Evolutionary conservation across 2,888 invertebrate genomes (phyloP).

Genomic region (Nomada goodeniana): DNA sequence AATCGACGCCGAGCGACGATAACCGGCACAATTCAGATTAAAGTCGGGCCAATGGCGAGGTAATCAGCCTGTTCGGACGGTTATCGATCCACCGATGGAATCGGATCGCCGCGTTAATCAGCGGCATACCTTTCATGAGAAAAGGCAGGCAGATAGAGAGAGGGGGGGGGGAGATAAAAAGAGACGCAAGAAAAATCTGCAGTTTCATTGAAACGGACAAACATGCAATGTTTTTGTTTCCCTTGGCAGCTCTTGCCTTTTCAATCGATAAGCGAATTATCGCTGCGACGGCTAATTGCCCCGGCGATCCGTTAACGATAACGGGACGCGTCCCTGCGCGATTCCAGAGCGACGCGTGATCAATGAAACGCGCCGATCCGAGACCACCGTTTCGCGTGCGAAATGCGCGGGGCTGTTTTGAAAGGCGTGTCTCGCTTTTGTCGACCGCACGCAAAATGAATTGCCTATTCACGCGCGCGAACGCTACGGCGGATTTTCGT

Average conservation of each 20-base stretch:
- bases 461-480: conserved; percentile 26
- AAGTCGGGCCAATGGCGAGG: neutral
- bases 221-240: neutral
- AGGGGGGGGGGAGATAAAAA: neutral
- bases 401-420: neutral
- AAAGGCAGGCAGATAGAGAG: too few relatives aligned
- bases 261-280: neutral
- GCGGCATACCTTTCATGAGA: neutral
- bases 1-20: conserved; percentile 28
- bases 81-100: conserved; percentile 9
- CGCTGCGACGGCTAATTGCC: conserved; percentile 12
- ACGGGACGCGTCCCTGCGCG: neutral
- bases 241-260: neutral
- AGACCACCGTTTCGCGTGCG: neutral
- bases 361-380: neutral
- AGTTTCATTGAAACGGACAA: neutral
- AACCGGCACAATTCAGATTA: conserved; percentile 11
- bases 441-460: too few relatives aligned
- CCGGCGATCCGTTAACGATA: neutral
- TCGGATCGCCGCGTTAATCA: conserved; percentile 23
- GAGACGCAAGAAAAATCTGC: neutral
- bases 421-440: neutral
- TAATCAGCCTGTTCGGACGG: conserved; percentile 20
- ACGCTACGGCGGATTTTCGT: neutral
- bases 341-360: neutral